Evolutionary conservation across 2,888 invertebrate species (phyloP).

Genomic region (Mactromeris polynyma): DNA sequence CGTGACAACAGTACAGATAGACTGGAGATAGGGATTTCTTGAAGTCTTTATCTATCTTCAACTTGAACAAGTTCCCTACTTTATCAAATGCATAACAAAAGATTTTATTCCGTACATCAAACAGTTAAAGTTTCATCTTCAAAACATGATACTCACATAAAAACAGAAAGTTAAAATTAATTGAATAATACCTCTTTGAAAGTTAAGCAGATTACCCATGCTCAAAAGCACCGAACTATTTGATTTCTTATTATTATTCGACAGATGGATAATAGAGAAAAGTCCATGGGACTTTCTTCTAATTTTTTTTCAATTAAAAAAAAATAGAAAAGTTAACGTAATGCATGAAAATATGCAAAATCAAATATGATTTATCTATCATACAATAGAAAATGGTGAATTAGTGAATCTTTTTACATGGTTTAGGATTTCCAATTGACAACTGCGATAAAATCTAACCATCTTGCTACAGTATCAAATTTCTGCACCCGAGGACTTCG

Average conservation of each 20-base stretch:
- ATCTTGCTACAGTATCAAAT: constrained; percentile 23
- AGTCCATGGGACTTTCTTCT: constrained; percentile 5
- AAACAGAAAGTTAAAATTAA: constrained; percentile 64
- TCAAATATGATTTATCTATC: constrained; percentile 2
- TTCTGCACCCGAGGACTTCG: constrained; percentile 25
- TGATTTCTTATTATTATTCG: constrained; percentile 5
- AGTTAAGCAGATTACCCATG: constrained; percentile 34
- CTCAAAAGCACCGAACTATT: constrained; percentile 16
- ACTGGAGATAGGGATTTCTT: constrained; percentile 49
- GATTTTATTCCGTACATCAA: constrained; percentile 65
- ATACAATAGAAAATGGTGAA: not conserved
- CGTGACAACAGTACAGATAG: constrained; percentile 55
- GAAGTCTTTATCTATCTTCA: constrained; percentile 49
- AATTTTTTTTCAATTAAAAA: not conserved
- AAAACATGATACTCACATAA: constrained; percentile 57
- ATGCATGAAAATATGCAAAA: constrained; percentile 16
- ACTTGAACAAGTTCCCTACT: constrained; percentile 44
- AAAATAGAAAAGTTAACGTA: not conserved
- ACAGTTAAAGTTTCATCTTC: constrained; percentile 60
- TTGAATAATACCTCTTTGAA: constrained; percentile 60
- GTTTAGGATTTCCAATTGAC: constrained; percentile 19
- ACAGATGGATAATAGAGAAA: constrained; percentile 6
- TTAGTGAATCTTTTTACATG: not conserved
- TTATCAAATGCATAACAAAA: constrained; percentile 67
- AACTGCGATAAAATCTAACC: constrained; percentile 37